A percentile compares a stretch with the other conserved stretches of the same genome.
Evolutionary conservation across 1,140 invertebrate species (phyloP).

Genomic region (Drosophila guanche): DNA sequence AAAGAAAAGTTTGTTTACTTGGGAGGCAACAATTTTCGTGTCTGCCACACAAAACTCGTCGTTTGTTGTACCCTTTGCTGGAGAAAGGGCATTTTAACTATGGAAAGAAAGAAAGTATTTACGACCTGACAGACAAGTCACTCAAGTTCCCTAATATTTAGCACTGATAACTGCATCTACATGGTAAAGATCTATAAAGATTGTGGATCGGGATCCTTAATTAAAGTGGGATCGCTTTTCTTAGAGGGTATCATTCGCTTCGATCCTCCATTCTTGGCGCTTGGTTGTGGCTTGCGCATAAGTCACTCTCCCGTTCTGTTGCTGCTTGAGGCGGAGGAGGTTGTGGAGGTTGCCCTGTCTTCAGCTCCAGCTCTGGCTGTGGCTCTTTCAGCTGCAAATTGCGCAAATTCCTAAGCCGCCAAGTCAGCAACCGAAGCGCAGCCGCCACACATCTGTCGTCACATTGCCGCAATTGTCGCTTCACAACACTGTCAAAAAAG

Average conservation of each 20-base stretch:
- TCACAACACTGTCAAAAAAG: slow-evolving; percentile 22
- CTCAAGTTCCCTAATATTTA: too few species aligned
- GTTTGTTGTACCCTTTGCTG: slow-evolving; percentile 19
- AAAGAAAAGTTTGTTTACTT: slow-evolving; percentile 71
- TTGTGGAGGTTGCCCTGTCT: slow-evolving; percentile 5
- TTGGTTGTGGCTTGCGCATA: slow-evolving; percentile 55
- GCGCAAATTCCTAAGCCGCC: slow-evolving; percentile 67
- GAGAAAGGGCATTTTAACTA: too few species aligned
- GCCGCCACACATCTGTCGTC: slow-evolving; percentile 64
- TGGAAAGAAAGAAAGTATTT: too few species aligned
- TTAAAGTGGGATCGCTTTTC: slow-evolving; percentile 1
- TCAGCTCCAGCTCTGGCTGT: background rate
- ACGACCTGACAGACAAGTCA: too few species aligned
- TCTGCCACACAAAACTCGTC: slow-evolving; percentile 58
- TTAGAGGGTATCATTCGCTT: slow-evolving; percentile 11
- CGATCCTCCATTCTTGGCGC: too few species aligned
- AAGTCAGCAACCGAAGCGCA: slow-evolving; percentile 17
- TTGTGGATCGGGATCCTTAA: too few species aligned
- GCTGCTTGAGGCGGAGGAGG: background rate
- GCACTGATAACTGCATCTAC: too few species aligned
- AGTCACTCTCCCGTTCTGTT: slow-evolving; percentile 55
- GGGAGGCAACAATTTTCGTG: slow-evolving; percentile 51
- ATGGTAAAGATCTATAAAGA: too few species aligned
- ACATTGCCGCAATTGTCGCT: slow-evolving; percentile 40
- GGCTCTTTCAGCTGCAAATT: slow-evolving; percentile 56